Percentiles rank a stretch among this genome's conserved stretches.
phyloP scores from a whole-genome alignment of 2,797 vertebrate species.

The Periparus ater region DNA sequence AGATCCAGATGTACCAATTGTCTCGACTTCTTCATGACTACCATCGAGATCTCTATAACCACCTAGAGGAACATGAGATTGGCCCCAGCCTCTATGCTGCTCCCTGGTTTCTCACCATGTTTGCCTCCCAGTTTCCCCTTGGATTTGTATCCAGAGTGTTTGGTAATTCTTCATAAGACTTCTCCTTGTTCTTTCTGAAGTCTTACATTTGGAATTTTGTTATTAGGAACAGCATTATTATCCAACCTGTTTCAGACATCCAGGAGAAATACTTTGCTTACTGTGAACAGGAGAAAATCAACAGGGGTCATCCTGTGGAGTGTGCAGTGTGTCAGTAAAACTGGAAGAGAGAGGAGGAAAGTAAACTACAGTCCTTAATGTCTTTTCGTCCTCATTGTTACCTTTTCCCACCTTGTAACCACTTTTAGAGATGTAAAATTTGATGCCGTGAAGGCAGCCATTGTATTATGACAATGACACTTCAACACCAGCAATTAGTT shows the following conservation, averaged over 20 bases:
- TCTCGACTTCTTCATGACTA: slow-evolving; percentile 96
- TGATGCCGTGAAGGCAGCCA: not conserved
- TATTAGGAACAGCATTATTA: not conserved
- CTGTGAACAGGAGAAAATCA: not conserved
- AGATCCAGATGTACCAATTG: slow-evolving; percentile 99
- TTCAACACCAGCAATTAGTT: not conserved
- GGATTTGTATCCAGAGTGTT: slow-evolving; percentile 97
- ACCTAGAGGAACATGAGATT: slow-evolving; percentile 94
- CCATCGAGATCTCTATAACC: slow-evolving; percentile 91
- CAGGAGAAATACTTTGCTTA: not conserved
- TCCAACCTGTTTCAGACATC: not conserved
- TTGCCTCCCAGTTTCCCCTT: slow-evolving; percentile 95
- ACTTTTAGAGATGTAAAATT: not conserved
- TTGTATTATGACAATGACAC: not conserved
- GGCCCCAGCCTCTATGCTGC: slow-evolving; percentile 96
- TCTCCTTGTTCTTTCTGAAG: not conserved
- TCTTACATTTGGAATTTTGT: not conserved
- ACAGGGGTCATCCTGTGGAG: not conserved
- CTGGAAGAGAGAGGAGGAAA: not conserved
- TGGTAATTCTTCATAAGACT: slow-evolving; percentile 76
- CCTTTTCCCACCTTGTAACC: not conserved
- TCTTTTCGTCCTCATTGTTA: not conserved
- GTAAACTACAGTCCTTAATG: not conserved
- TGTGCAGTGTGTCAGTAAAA: not conserved
- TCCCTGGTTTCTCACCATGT: slow-evolving; percentile 97